phyloP scores from a whole-genome alignment of 2,113 vertebrate genomes.

The Nesoenas mayeri region DNA sequence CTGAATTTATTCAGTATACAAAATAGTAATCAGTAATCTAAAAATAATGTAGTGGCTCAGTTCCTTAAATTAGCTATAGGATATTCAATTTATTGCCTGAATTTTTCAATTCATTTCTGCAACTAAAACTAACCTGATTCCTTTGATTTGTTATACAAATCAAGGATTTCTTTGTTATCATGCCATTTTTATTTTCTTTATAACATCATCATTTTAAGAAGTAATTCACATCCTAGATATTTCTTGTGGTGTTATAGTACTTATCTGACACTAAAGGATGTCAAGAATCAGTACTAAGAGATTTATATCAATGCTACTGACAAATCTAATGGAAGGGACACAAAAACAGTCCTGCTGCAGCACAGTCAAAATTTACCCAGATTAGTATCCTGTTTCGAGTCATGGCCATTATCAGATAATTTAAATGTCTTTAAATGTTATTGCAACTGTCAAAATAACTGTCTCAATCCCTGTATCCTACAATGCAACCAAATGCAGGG shows the following conservation, averaged over 20 bases:
- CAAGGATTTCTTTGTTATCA: neutral
- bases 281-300: neutral
- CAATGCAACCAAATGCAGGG: neutral
- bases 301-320: neutral
- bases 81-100: neutral
- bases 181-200: neutral
- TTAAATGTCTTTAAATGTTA: neutral
- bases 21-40: neutral
- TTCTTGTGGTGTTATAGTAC: neutral
- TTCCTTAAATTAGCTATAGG: neutral
- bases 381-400: neutral
- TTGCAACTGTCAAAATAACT: neutral
- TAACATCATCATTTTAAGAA: neutral
- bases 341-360: neutral
- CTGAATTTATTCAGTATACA: neutral
- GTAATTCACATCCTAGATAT: neutral
- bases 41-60: neutral
- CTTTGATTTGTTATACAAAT: neutral
- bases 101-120: neutral
- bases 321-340: neutral
- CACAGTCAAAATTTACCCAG: neutral
- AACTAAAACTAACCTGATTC: neutral
- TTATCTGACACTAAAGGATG: neutral
- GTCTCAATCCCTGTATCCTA: neutral
- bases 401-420: neutral